Conservation (phyloP, 2,888 invertebrate species). For the Cecidostiba fungosa region DNA sequence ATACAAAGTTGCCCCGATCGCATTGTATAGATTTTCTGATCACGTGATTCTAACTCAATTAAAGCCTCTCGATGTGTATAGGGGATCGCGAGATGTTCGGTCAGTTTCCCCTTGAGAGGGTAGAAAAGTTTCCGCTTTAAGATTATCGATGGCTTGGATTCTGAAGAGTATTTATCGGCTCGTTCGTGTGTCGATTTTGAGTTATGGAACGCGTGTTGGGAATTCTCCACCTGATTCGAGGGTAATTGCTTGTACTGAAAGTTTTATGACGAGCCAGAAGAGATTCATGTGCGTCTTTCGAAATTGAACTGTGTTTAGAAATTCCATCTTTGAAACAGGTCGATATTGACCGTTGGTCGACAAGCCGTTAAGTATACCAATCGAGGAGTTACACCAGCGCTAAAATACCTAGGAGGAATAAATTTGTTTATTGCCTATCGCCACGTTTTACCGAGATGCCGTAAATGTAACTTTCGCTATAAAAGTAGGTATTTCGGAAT, state of each 20-base stretch:
- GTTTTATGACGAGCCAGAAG: neutral
- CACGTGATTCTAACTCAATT: conserved; percentile 69
- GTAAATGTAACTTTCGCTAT: neutral
- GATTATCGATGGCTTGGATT: neutral
- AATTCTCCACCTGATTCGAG: neutral
- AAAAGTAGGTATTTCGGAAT: neutral
- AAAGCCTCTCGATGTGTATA: conserved; percentile 31
- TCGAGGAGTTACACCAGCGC: neutral
- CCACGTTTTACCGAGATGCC: neutral
- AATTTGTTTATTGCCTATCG: conserved; percentile 1
- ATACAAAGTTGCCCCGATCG: conserved; percentile 64
- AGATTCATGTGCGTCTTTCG: neutral
- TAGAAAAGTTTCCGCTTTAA: neutral
- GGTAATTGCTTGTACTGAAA: conserved; percentile 4
- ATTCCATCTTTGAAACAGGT: neutral
- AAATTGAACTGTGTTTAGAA: neutral
- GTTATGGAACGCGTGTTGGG: neutral
- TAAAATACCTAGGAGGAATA: neutral
- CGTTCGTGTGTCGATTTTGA: neutral
- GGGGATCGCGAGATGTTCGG: neutral
- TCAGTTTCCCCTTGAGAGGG: neutral
- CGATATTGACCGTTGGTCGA: neutral
- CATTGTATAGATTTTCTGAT: conserved; percentile 67
- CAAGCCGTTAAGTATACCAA: neutral
- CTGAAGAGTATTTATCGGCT: conserved; percentile 8